Percentiles rank a stretch among this genome's conserved stretches.
Evolutionary conservation across 2,797 vertebrate species (phyloP).

Genomic region (Falco berigora): DNA sequence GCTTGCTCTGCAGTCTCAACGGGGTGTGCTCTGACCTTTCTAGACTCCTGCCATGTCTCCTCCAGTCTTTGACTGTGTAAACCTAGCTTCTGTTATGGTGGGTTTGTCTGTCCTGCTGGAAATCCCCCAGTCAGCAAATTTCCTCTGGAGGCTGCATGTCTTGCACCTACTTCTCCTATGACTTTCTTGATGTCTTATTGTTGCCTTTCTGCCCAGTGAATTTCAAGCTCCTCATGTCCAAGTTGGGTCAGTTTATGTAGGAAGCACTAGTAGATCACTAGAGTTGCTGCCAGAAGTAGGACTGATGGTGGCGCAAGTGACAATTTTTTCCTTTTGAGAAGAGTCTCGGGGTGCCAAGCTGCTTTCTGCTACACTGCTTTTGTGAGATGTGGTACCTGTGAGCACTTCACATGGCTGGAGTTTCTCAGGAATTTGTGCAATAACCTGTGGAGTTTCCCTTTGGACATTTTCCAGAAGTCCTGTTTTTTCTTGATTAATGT

Average conservation of each 20-base stretch:
- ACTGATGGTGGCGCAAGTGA: neutral
- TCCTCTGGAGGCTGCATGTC: neutral
- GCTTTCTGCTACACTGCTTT: neutral
- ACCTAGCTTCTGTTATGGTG: neutral
- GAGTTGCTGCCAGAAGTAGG: neutral
- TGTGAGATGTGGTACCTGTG: neutral
- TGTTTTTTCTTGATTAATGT: neutral
- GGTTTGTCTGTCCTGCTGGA: neutral
- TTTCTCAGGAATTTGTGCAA: neutral
- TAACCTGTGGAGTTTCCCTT: neutral
- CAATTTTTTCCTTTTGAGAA: neutral
- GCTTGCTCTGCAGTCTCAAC: rapidly evolving
- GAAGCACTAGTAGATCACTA: neutral
- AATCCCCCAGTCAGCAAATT: neutral
- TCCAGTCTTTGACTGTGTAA: neutral
- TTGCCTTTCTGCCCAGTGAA: neutral
- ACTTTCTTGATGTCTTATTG: neutral
- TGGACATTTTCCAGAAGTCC: neutral
- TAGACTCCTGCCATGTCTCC: neutral
- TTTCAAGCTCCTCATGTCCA: neutral
- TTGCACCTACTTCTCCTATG: neutral
- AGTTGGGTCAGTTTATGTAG: neutral
- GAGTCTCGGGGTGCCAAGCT: neutral
- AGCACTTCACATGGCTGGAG: neutral
- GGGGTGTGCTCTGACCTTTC: neutral